Percentiles rank a stretch among this genome's conserved stretches.
These are phyloP conservation scores for Myzus persicae DNA, from an alignment of 1,140 invertebrate species.

Conservation along the genomic window DNA sequence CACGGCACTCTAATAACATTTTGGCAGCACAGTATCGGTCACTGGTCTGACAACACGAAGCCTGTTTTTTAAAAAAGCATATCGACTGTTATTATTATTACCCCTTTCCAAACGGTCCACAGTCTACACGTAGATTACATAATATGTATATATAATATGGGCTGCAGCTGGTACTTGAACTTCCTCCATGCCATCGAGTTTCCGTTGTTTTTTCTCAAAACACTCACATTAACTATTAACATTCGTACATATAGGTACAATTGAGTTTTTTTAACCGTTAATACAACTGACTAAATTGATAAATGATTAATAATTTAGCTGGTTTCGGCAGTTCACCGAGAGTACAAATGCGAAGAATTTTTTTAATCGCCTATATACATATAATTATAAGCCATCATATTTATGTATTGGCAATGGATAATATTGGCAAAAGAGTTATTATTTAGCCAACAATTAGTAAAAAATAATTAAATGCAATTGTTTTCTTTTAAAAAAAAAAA, in stretches of 20 bases:
- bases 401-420: not conserved
- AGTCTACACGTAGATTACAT: not conserved
- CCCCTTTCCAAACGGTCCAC: not conserved
- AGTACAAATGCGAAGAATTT: not conserved
- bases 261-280: not conserved
- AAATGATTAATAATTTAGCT: no score
- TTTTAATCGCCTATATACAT: not conserved
- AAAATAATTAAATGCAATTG: not conserved
- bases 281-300: no score
- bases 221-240: not conserved
- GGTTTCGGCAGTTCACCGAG: not conserved
- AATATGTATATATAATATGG: not conserved
- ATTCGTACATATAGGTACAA: not conserved
- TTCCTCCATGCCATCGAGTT: not conserved
- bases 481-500: not conserved
- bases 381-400: not conserved
- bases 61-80: not conserved
- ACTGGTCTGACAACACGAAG: not conserved
- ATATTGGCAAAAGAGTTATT: not conserved
- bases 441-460: not conserved
- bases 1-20: constrained; percentile 30
- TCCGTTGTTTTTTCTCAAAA: not conserved
- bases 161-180: no score
- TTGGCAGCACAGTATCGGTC: not conserved
- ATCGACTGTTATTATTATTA: not conserved